Conservation (phyloP, 2,888 invertebrate species). For the Melipona bicolor region DNA sequence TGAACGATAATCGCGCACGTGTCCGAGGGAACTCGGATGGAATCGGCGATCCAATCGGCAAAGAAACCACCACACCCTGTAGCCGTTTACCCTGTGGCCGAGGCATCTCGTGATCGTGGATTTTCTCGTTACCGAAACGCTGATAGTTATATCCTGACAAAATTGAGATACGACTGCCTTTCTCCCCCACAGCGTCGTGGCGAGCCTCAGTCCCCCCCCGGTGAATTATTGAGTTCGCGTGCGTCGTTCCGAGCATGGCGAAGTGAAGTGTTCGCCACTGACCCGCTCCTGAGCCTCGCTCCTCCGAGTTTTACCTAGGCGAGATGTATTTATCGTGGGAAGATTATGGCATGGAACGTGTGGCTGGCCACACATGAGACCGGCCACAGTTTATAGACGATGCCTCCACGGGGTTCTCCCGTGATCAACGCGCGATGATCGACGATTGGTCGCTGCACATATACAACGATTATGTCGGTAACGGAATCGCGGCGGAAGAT, state of each 20-base stretch:
- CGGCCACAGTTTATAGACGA: constrained; percentile 31
- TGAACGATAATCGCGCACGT: constrained; percentile 64
- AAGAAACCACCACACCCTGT: not conserved
- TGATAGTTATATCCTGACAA: constrained; percentile 67
- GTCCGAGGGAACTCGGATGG: constrained; percentile 51
- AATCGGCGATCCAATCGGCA: constrained; percentile 38
- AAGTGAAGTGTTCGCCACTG: constrained; percentile 38
- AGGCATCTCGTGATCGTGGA: constrained; percentile 31
- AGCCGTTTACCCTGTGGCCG: not conserved
- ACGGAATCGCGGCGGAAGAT: constrained; percentile 2
- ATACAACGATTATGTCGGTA: constrained; percentile 25
- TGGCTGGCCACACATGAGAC: constrained; percentile 38
- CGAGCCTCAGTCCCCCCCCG: constrained; percentile 12
- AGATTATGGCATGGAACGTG: constrained; percentile 62
- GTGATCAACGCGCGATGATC: constrained; percentile 57
- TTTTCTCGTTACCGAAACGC: constrained; percentile 62
- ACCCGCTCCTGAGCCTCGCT: constrained; percentile 33
- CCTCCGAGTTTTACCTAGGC: constrained; percentile 58
- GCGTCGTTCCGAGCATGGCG: constrained; percentile 27
- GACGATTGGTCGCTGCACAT: constrained; percentile 23
- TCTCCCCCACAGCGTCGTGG: constrained; percentile 11
- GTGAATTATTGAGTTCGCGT: constrained; percentile 77
- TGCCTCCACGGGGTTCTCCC: constrained; percentile 5
- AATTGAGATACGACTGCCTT: constrained; percentile 70
- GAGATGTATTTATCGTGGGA: constrained; percentile 76